Conservation (phyloP, 2,113 vertebrate species). For the Candoia aspera region DNA sequence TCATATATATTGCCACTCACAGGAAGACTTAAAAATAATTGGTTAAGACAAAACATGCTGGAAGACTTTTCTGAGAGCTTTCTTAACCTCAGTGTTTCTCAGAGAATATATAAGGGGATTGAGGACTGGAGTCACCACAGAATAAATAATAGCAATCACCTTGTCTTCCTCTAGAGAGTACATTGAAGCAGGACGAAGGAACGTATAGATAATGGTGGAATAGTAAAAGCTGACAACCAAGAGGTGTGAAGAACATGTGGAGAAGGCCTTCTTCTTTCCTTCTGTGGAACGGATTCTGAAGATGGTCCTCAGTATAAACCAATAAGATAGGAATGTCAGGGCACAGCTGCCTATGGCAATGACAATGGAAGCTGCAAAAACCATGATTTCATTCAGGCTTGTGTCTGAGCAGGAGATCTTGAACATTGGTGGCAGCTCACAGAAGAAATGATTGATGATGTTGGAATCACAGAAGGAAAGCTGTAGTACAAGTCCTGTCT, state of each 20-base stretch:
- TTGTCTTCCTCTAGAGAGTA: slow-evolving; percentile 27
- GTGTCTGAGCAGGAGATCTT: slow-evolving; percentile 52
- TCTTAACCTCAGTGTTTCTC: slow-evolving; percentile 28
- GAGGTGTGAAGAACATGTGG: slow-evolving; percentile 62
- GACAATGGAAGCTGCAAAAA: slow-evolving; percentile 50
- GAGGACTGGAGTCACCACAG: slow-evolving; percentile 20
- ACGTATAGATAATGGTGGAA: slow-evolving; percentile 57
- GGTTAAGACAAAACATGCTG: not conserved
- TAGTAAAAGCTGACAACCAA: slow-evolving; percentile 57
- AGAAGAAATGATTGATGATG: slow-evolving; percentile 62
- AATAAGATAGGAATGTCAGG: slow-evolving; percentile 52
- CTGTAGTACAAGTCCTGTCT: slow-evolving; percentile 48
- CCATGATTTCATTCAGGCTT: slow-evolving; percentile 41
- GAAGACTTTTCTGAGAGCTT: not conserved
- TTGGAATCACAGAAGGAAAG: slow-evolving; percentile 56
- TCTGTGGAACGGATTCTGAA: slow-evolving; percentile 45
- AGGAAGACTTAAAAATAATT: not conserved
- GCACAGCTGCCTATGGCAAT: slow-evolving; percentile 52
- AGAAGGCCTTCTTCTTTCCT: slow-evolving; percentile 56
- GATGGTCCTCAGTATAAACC: slow-evolving; percentile 51
- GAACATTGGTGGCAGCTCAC: slow-evolving; percentile 61
- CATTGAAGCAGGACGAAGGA: slow-evolving; percentile 54
- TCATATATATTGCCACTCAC: not conserved
- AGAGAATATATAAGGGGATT: slow-evolving; percentile 29
- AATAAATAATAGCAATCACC: slow-evolving; percentile 28